These are phyloP conservation scores for Myxocyprinus asiaticus DNA, from an alignment of 2,113 vertebrate genomes.

Conservation along the genomic window DNA sequence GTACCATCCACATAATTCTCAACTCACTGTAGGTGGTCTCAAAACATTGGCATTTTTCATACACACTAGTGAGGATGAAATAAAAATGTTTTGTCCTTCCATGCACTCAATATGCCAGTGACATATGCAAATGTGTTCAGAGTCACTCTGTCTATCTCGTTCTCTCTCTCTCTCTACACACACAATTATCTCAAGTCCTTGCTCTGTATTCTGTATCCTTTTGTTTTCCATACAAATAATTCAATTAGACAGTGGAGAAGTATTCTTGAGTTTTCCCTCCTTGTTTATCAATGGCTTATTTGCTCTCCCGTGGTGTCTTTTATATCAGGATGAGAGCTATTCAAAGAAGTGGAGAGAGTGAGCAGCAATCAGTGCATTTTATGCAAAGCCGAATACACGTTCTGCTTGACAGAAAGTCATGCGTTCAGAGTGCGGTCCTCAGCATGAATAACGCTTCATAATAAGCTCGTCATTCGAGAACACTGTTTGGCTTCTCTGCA, in stretches of 20 bases:
- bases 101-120: slow-evolving; percentile 40
- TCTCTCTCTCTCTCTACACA: not conserved
- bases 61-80: not conserved
- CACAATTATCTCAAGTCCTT: slow-evolving; percentile 51
- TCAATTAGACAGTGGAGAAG: slow-evolving; percentile 47
- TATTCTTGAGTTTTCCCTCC: slow-evolving; percentile 25
- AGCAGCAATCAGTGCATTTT: slow-evolving; percentile 49
- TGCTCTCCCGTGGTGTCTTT: slow-evolving; percentile 18
- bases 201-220: slow-evolving; percentile 31
- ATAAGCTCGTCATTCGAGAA: slow-evolving; percentile 29
- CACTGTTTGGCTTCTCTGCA: too few species aligned
- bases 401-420: slow-evolving; percentile 50
- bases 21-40: not conserved
- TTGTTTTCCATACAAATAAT: slow-evolving; percentile 45
- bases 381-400: slow-evolving; percentile 51
- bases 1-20: not conserved
- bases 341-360: slow-evolving; percentile 30
- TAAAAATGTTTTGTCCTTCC: slow-evolving; percentile 15
- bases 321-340: slow-evolving; percentile 47
- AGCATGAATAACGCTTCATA: slow-evolving; percentile 40
- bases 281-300: slow-evolving; percentile 30
- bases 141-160: not conserved
- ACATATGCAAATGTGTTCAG: slow-evolving; percentile 52
- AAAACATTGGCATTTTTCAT: slow-evolving; percentile 7
- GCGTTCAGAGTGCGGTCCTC: slow-evolving; percentile 61